Evolutionary conservation across 2,888 invertebrate species (phyloP).

Genomic region (Drosophila nr. perissopoda): DNA sequence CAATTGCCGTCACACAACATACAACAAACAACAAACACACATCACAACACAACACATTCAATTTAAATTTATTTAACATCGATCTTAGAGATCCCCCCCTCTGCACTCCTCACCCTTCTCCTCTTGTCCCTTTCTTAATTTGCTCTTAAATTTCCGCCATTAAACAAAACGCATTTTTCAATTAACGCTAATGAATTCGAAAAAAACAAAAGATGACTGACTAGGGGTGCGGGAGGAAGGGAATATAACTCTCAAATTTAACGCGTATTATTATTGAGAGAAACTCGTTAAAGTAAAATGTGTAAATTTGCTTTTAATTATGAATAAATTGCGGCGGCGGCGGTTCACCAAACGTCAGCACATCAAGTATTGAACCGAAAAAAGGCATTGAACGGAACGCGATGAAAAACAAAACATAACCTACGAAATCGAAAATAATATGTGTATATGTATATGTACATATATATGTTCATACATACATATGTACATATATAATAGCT

Average conservation of each 20-base stretch:
- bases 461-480: neutral
- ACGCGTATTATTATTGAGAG: slow-evolving; percentile 25
- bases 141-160: slow-evolving; percentile 9
- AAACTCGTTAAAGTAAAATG: slow-evolving; percentile 41
- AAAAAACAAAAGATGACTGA: slow-evolving; percentile 3
- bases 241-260: slow-evolving; percentile 17
- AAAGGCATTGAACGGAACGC: slow-evolving; percentile 33
- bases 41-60: slow-evolving; percentile 49
- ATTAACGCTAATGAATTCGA: slow-evolving; percentile 47
- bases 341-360: neutral
- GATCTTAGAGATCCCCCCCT: slow-evolving; percentile 30
- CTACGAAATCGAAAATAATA: neutral
- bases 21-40: slow-evolving; percentile 34
- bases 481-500: neutral
- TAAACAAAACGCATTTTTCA: slow-evolving; percentile 58
- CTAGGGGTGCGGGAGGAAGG: too few species aligned
- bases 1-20: slow-evolving; percentile 60
- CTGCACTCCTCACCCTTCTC: neutral
- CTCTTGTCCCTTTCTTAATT: neutral
- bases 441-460: too few species aligned
- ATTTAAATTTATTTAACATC: slow-evolving; percentile 58
- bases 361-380: slow-evolving; percentile 20
- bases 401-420: neutral
- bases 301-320: slow-evolving; percentile 59
- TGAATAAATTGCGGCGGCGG: slow-evolving; percentile 22